Base-by-base conservation (phyloP, 1,140 invertebrate genomes). In the Heterodera carotae region DNA sequence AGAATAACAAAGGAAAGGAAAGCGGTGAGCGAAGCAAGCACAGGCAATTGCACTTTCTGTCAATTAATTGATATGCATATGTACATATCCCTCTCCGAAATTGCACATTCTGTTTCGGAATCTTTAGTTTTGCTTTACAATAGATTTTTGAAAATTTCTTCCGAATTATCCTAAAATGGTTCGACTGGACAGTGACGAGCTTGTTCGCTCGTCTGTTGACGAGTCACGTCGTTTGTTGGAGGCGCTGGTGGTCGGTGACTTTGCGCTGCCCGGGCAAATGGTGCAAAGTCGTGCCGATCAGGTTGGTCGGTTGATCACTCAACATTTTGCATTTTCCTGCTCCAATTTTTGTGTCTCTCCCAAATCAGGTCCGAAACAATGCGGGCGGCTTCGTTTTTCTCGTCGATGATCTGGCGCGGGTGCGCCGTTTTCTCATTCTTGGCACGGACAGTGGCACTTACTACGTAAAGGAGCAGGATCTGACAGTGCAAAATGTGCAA, bases 401-500 rank as follows among this genome's bases (percentile, higher is more conserved):
- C 56, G 84, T 89, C 0, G 80, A 81, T 75, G 88, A 89, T 69
- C 72, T 85, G 67, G 86, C 81, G 18, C 83, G 84, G 12, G 73
- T 89, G 27, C 83, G 86, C 29, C 84, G 89, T 15, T 89, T 89
- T 76, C 72, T 89, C 8, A 88, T 87, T 79, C 76, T 89, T 10
- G 84, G 84, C 3, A 79, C 82, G 0, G 80, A 82, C 67, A 83
- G 84, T 36, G 87, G 87, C 2, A 87, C 82, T 15, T 88, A 84
- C 59, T 88, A 89, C 79, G 76, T 77, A 1, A 73, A 56, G 2
- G 79, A 87, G 48, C 79, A 83, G 31, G 82, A 86, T 33, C 75
- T 88, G n/a, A 87, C 82, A 7, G 75, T 83, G 53, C 83, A 88
- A 62, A 88, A 87, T 78, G 81, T 84, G 25, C 66, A 76, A 6